These are phyloP conservation scores for Pachypanchax playfairii DNA, from an alignment of 2,113 vertebrate genomes.

Conservation along the genomic window DNA sequence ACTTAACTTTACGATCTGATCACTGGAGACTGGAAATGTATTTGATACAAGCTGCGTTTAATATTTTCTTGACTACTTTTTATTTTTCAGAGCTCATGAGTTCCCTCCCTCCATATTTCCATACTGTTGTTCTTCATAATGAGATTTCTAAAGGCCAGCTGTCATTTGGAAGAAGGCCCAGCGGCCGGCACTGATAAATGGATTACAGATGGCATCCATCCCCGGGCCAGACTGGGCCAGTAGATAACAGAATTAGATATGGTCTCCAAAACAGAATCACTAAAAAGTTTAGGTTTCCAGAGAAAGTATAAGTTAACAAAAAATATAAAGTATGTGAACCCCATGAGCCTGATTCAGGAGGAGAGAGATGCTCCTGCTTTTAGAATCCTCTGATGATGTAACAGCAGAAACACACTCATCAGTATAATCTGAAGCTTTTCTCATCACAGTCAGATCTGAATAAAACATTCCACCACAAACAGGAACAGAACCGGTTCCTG, in stretches of 20 bases:
- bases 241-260: slow-evolving; percentile 76
- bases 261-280: slow-evolving; percentile 63
- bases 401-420: no score
- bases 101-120: slow-evolving; percentile 55
- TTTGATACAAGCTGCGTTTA: background rate
- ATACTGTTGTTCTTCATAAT: slow-evolving; percentile 71
- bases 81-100: slow-evolving; percentile 22
- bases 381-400: no score
- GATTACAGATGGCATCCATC: slow-evolving; percentile 75
- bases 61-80: slow-evolving; percentile 2
- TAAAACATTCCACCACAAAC: no score
- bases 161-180: slow-evolving; percentile 73
- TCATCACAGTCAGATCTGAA: no score
- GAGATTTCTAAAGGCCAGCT: slow-evolving; percentile 72
- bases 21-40: background rate
- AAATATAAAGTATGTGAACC: no score
- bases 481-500: no score
- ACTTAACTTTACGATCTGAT: background rate
- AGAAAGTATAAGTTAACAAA: slow-evolving; percentile 27
- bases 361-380: no score
- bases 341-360: no score
- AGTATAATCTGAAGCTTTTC: no score
- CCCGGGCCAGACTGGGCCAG: slow-evolving; percentile 70
- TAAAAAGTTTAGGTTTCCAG: slow-evolving; percentile 67
- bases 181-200: slow-evolving; percentile 70